These are phyloP conservation scores for Pseudachorutes palmiensis DNA, from an alignment of 1,140 invertebrate species.

Conservation along the genomic window DNA sequence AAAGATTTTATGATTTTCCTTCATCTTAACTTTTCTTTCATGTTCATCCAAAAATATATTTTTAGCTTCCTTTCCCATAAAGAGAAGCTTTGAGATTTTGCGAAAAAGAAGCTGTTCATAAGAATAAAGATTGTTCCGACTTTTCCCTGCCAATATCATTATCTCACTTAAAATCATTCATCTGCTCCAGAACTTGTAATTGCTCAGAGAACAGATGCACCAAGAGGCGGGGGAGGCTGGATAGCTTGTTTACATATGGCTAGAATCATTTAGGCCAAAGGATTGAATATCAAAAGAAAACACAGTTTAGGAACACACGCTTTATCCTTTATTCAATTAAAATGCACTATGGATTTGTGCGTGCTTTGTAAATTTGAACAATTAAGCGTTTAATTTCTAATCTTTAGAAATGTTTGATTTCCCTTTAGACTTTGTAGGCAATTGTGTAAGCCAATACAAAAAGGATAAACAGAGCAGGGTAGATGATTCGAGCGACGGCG, in stretches of 20 bases:
- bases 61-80: neutral
- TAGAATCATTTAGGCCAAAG: too few relatives aligned
- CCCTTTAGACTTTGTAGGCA: neutral
- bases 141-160: neutral
- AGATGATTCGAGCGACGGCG: constrained; percentile 14
- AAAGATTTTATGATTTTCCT: neutral
- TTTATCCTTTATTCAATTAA: neutral
- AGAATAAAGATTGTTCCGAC: neutral
- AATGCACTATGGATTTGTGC: neutral
- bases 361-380: neutral
- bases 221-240: too few relatives aligned
- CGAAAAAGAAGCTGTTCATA: neutral
- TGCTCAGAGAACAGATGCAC: too few relatives aligned
- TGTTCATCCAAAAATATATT: neutral
- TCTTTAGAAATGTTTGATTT: too few relatives aligned
- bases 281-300: neutral
- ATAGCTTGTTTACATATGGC: too few relatives aligned
- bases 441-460: constrained; percentile 21
- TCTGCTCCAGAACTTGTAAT: too few relatives aligned
- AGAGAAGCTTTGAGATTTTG: neutral
- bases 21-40: neutral
- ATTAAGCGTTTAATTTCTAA: neutral
- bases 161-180: too few relatives aligned
- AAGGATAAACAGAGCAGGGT: constrained; percentile 25
- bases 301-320: neutral